Conservation (phyloP, 2,888 invertebrate species). For the Cephonodes hylas region DNA sequence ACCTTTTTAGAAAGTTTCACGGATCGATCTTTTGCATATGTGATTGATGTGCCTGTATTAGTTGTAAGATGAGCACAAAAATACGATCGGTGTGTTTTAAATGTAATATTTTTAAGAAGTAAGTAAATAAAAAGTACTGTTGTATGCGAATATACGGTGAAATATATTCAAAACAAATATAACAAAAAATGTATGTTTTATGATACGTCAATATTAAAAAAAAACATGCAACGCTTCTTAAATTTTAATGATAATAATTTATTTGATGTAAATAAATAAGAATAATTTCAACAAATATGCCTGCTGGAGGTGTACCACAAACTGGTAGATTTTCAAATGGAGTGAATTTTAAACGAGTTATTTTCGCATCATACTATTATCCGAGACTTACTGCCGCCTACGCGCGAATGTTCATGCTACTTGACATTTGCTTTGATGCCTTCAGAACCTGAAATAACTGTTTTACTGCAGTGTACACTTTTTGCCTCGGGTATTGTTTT, state of each 20-base stretch:
- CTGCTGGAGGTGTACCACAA: no score
- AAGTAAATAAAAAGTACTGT: no score
- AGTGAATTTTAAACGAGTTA: background rate
- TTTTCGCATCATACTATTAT: background rate
- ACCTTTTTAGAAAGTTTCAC: conserved; percentile 53
- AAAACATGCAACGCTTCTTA: no score
- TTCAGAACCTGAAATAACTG: background rate
- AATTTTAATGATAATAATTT: no score
- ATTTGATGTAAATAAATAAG: no score
- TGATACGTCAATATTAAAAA: no score
- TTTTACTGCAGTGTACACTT: background rate
- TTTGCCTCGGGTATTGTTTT: no score
- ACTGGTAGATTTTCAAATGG: background rate
- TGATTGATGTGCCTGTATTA: conserved; percentile 45
- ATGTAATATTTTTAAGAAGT: background rate
- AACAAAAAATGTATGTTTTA: no score
- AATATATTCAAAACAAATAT: no score
- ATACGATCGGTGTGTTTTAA: background rate
- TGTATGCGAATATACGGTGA: no score
- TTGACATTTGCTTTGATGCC: background rate
- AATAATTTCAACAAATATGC: no score
- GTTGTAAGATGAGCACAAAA: conserved; percentile 26
- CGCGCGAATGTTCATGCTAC: background rate
- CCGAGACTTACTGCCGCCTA: background rate
- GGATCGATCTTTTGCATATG: conserved; percentile 42